phyloP scores from a whole-genome alignment of 2,113 vertebrate genomes.

The Menidia beryllina region DNA sequence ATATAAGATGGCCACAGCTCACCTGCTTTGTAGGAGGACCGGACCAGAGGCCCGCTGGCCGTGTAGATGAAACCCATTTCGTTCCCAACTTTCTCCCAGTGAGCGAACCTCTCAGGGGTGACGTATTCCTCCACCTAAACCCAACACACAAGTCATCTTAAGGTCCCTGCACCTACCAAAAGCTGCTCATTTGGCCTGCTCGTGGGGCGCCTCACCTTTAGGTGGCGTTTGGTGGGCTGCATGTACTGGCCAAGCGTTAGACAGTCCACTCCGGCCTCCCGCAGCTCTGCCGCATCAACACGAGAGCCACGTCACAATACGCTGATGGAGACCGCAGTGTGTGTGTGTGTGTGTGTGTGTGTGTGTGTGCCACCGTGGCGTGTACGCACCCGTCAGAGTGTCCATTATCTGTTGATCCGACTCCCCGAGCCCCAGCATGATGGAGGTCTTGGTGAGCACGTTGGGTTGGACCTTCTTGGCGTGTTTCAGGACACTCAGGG shows the following conservation, averaged over 20 bases:
- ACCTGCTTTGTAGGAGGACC: constrained; percentile 99
- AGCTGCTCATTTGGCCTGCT: not conserved
- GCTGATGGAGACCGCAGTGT: not conserved
- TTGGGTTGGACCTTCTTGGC: constrained; percentile 87
- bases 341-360: not conserved
- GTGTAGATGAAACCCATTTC: constrained; percentile 96
- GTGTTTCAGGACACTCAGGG: constrained; percentile 87
- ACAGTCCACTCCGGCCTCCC: constrained; percentile 92
- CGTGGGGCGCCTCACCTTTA: constrained; percentile 83
- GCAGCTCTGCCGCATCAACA: constrained; percentile 83
- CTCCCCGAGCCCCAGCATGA: constrained; percentile 97
- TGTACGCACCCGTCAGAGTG: constrained; percentile 85
- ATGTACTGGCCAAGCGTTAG: constrained; percentile 97
- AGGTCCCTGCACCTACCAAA: not conserved
- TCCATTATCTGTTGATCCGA: constrained; percentile 86
- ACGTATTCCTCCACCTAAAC: constrained; percentile 94
- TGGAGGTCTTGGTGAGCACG: constrained; percentile 93
- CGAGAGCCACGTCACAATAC: constrained; percentile 2
- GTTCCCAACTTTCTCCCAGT: constrained; percentile 94
- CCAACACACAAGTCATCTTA: constrained; percentile 12
- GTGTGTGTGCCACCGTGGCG: not conserved
- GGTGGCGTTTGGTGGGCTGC: constrained; percentile 96
- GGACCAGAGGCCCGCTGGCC: constrained; percentile 94
- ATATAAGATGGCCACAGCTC: constrained; percentile 16
- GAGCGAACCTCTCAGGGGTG: constrained; percentile 92